Base-by-base conservation (phyloP, 2,797 vertebrate species). In the Fringilla coelebs region DNA sequence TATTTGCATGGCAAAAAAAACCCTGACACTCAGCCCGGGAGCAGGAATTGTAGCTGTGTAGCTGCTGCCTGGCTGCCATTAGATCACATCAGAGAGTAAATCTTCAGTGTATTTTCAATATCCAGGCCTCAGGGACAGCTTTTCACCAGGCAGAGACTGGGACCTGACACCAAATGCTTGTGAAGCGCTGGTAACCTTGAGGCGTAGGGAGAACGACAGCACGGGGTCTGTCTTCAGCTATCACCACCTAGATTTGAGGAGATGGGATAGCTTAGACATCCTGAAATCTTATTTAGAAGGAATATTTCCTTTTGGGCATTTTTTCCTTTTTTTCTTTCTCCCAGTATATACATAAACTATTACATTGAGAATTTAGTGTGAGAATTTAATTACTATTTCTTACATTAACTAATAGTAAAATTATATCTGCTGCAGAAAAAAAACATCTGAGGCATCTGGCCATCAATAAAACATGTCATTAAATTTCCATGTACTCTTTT, bases 1-100 rank as follows among this genome's bases (percentile, higher is more conserved):
- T 17, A 63, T 17, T 58, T 49, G 38, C 14, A 7, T 19, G 45
- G 43, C 45, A 70, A 70, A 81, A 81, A 57, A 54, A 41, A 1
- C 17, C 2, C 28, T 32, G 31, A 40, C 14, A 3, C n/a, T 38
- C 13, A 24, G 20, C 22, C 45, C 0, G 0, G 4, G 11, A 76
- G 51, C 51, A 92, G 74, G 63, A 85, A 11, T 28, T 51, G 66
- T 9, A 34, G 31, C 31, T 81, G 55, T 45, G 70, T 17, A 32
- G 32, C 31, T 84, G 57, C 85, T 90, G 43, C 70, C 46, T 71
- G 45, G 21, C 34, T 55, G 32, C 67, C 45, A 9, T 85, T 74
- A 49, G 25, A 40, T 71, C 78, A 32, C 31, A 57, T 85, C 74
- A n/a, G 40, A 38, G 63, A 57, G 46, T 22, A 10, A 57, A 67